Conservation (phyloP, 1,140 invertebrate genomes). For the Campoletis sonorensis region DNA sequence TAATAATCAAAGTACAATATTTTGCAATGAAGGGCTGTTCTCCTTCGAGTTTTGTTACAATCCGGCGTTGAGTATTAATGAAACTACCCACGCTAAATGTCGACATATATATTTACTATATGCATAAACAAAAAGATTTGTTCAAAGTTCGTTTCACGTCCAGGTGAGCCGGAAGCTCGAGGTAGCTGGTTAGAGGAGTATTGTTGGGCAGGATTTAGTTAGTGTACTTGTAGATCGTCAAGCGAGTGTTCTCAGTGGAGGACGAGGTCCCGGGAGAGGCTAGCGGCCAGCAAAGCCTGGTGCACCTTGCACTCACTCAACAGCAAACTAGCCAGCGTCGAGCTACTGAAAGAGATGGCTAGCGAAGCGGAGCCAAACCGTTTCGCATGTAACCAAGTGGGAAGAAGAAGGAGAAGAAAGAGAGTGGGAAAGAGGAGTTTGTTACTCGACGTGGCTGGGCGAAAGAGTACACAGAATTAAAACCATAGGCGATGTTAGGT, state of each 20-base stretch:
- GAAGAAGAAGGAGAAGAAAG: neutral
- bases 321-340: constrained; percentile 58
- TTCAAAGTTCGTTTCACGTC: too few relatives aligned
- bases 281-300: constrained; percentile 65
- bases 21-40: too few relatives aligned
- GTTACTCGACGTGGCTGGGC: neutral
- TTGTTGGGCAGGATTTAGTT: constrained; percentile 12
- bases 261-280: constrained; percentile 58
- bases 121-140: too few relatives aligned
- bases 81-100: too few relatives aligned
- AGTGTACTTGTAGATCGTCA: constrained; percentile 25
- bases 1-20: too few relatives aligned
- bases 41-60: too few relatives aligned
- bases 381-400: constrained; percentile 14
- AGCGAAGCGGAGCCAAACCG: neutral
- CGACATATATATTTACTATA: too few relatives aligned
- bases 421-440: neutral
- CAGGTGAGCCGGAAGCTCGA: neutral
- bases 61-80: too few relatives aligned
- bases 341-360: neutral
- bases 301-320: constrained; percentile 50
- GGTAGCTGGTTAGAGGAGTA: neutral
- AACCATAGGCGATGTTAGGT: neutral
- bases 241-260: constrained; percentile 34
- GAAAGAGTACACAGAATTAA: neutral